These are phyloP conservation scores for Fregetta grallaria DNA, from an alignment of 2,113 vertebrate genomes.

Conservation along the genomic window DNA sequence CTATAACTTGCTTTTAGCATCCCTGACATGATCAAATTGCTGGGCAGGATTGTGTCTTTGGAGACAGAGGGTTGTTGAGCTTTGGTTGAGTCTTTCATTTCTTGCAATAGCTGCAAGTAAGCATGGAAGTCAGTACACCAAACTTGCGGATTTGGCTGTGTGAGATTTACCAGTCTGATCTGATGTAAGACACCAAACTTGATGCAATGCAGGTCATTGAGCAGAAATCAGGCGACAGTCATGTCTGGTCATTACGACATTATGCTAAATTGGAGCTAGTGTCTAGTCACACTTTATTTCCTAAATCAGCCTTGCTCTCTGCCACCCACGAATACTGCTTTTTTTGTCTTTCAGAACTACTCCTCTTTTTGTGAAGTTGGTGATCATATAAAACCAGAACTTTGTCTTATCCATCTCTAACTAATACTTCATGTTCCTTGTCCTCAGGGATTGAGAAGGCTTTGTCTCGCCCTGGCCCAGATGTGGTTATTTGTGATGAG, in stretches of 20 bases:
- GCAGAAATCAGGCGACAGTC: not conserved
- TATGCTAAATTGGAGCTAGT: not conserved
- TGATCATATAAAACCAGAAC: not conserved
- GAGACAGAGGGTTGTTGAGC: not conserved
- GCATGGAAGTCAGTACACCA: not conserved
- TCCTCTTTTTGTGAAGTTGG: not conserved
- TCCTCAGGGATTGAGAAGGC: conserved; percentile 91
- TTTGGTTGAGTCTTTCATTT: not conserved
- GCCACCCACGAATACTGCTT: not conserved
- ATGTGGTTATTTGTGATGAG: conserved; percentile 98
- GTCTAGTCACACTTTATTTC: not conserved
- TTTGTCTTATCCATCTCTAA: not conserved
- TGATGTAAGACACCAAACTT: not conserved
- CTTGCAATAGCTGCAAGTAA: not conserved
- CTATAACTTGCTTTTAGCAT: not conserved
- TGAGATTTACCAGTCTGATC: not conserved
- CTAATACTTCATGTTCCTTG: not conserved
- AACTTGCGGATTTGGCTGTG: not conserved
- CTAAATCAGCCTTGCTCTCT: not conserved
- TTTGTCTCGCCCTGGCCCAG: conserved; percentile 90
- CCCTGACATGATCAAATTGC: not conserved
- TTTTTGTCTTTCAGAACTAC: not conserved
- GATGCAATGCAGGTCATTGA: not conserved
- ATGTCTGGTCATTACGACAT: not conserved
- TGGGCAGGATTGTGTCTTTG: not conserved